A percentile compares a stretch with the other conserved stretches of the same genome.
Evolutionary conservation across 2,113 vertebrate species (phyloP).

Genomic region (Serranochromis macrocephalus): DNA sequence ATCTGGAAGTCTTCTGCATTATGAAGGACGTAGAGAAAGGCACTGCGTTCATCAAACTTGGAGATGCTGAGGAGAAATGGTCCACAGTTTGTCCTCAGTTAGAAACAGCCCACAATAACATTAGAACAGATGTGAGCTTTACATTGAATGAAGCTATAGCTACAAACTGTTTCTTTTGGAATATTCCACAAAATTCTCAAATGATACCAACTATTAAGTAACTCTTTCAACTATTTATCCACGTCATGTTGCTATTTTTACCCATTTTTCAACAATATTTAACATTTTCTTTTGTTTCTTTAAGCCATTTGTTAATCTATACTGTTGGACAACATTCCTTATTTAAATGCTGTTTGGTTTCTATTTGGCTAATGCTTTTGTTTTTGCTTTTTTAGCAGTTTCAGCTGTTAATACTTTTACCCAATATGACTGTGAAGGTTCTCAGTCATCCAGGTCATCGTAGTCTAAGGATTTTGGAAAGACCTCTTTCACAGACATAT

Average conservation of each 20-base stretch:
- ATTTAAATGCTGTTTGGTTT: background rate
- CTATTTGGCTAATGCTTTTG: background rate
- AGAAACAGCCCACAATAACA: background rate
- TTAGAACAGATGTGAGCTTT: background rate
- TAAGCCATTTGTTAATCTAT: background rate
- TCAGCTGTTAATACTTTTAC: background rate
- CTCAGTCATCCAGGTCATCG: background rate
- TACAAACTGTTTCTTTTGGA: background rate
- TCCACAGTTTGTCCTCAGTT: background rate
- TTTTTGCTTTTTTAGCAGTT: background rate
- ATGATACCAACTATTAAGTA: background rate
- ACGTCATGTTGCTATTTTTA: background rate
- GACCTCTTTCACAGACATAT: background rate
- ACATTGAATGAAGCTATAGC: background rate
- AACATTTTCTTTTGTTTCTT: background rate
- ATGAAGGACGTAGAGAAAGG: constrained; percentile 93
- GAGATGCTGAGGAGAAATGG: constrained; percentile 79
- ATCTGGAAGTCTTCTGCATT: constrained; percentile 98
- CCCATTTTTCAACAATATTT: background rate
- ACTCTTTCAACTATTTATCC: background rate
- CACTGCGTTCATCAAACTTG: constrained; percentile 96
- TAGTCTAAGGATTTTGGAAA: background rate
- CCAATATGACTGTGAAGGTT: background rate
- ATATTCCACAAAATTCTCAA: background rate
- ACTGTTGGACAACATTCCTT: background rate